Evolutionary conservation across 2,888 invertebrate genomes (phyloP).

Genomic region (Apotomis betuletana): DNA sequence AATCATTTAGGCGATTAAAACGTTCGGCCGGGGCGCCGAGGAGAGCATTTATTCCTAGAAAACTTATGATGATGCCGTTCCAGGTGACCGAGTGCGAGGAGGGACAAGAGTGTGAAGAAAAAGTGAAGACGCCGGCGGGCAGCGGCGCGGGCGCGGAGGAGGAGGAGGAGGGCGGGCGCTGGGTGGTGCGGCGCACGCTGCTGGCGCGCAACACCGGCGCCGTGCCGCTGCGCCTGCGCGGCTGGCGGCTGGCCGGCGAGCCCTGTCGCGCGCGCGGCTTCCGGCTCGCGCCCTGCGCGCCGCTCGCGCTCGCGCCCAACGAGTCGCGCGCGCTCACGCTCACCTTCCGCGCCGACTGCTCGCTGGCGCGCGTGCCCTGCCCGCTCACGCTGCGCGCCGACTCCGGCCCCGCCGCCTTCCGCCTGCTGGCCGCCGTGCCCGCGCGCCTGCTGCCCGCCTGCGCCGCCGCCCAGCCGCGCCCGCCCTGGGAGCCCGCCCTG

Average conservation of each 20-base stretch:
- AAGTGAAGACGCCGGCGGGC: too few species aligned
- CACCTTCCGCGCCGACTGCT: constrained; percentile 65
- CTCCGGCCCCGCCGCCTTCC: constrained; percentile 53
- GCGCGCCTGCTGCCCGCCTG: constrained; percentile 58
- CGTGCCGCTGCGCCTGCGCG: constrained; percentile 88
- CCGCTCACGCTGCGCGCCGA: constrained; percentile 56
- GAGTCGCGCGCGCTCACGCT: constrained; percentile 62
- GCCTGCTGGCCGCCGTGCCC: constrained; percentile 56
- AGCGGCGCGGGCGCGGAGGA: constrained; percentile 35
- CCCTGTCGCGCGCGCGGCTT: constrained; percentile 70
- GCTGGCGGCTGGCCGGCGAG: constrained; percentile 63
- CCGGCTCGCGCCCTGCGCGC: constrained; percentile 66
- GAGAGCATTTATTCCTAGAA: too few species aligned
- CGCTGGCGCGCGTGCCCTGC: constrained; percentile 60
- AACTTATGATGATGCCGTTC: not conserved
- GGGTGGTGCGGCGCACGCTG: constrained; percentile 89
- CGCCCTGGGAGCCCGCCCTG: constrained; percentile 82
- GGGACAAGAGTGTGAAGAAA: constrained; percentile 8
- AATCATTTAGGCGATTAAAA: too few species aligned
- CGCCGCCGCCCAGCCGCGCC: constrained; percentile 65
- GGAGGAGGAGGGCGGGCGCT: constrained; percentile 14
- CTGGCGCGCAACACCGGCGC: constrained; percentile 95
- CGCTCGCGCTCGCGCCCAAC: constrained; percentile 66
- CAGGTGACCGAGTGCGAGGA: constrained; percentile 33
- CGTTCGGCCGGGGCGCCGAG: too few species aligned